Conservation (phyloP, 2,797 vertebrate genomes). For the Onychomys torridus region DNA sequence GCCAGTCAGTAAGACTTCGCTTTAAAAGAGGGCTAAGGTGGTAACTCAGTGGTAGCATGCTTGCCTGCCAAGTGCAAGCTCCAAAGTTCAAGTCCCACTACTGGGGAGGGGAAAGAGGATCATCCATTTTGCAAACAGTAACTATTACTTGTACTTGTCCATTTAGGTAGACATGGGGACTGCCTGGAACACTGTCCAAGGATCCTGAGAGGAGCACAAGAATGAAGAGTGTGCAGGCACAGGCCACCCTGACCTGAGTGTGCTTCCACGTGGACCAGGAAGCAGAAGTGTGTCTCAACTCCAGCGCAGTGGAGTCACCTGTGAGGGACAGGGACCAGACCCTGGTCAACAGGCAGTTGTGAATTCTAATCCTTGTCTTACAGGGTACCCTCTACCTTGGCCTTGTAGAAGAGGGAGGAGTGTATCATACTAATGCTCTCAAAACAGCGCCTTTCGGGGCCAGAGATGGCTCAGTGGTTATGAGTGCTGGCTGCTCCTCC, state of each 20-base stretch:
- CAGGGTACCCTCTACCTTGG: background rate
- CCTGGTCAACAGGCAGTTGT: background rate
- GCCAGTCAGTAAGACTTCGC: background rate
- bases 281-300: background rate
- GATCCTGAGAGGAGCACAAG: background rate
- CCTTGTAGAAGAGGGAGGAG: no score
- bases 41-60: background rate
- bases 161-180: no score
- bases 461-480: background rate
- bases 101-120: background rate
- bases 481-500: background rate
- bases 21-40: background rate
- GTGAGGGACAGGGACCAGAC: background rate
- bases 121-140: background rate
- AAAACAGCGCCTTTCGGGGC: background rate
- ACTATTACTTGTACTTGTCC: background rate
- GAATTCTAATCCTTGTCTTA: background rate
- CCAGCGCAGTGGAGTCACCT: background rate
- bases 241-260: background rate
- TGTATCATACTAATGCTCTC: background rate
- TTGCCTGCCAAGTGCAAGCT: background rate
- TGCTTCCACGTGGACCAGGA: no score
- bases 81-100: background rate
- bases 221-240: no score
- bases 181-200: rapidly evolving